These are phyloP conservation scores for Pogonocherus hispidulus DNA, from an alignment of 2,888 invertebrate genomes.

Conservation along the genomic window DNA sequence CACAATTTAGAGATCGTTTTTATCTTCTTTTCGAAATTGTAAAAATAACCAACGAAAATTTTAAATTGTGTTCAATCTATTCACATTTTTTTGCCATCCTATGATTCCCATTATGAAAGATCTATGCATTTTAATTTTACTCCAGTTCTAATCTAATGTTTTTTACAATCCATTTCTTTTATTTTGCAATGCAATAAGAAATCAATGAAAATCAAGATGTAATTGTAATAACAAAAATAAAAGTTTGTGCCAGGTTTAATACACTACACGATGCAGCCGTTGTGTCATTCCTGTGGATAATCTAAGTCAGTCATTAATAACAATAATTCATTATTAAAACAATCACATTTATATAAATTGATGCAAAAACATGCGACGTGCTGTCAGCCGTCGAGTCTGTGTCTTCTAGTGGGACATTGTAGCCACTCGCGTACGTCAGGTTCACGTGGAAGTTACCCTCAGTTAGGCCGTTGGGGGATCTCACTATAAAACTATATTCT, in stretches of 20 bases:
- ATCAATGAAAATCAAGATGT: too few species aligned
- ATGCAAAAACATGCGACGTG: constrained; percentile 53
- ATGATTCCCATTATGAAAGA: too few species aligned
- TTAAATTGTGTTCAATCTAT: too few species aligned
- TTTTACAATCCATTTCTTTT: too few species aligned
- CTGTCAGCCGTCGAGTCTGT: constrained; percentile 54
- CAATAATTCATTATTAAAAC: constrained; percentile 61
- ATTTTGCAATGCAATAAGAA: too few species aligned
- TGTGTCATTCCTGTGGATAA: constrained; percentile 34
- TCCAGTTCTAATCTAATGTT: too few species aligned
- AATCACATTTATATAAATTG: constrained; percentile 65
- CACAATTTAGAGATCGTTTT: too few species aligned
- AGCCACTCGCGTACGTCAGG: constrained; percentile 71
- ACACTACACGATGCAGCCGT: constrained; percentile 25
- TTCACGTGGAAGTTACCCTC: constrained; percentile 76
- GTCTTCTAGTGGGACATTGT: constrained; percentile 58
- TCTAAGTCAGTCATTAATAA: constrained; percentile 65
- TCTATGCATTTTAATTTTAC: too few species aligned
- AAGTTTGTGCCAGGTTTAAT: constrained; percentile 14
- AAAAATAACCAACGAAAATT: too few species aligned
- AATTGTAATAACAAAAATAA: not conserved
- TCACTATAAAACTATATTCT: constrained; percentile 76
- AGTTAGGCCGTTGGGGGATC: constrained; percentile 75
- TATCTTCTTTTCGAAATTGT: too few species aligned
- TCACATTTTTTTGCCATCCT: too few species aligned